Evolutionary conservation across 2,113 vertebrate genomes (phyloP).

Genomic region (Phrynocephalus versicolor): DNA sequence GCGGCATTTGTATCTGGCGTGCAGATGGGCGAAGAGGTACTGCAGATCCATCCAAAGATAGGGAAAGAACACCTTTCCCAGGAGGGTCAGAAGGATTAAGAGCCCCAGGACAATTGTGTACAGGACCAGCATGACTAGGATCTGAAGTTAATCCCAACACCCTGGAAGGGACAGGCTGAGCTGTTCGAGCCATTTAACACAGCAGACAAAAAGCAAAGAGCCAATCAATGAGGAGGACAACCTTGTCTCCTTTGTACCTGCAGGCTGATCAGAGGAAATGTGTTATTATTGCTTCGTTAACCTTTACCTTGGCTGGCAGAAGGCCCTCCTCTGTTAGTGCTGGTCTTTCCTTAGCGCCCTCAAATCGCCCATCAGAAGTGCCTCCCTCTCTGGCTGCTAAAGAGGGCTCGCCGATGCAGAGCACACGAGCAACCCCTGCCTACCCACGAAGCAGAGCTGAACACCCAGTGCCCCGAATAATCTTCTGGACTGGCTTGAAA

Average conservation of each 20-base stretch:
- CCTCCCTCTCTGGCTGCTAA: no score
- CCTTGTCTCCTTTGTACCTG: not conserved
- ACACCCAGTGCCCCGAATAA: no score
- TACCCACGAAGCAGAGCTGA: no score
- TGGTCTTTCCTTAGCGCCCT: no score
- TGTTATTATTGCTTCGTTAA: not conserved
- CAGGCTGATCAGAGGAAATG: not conserved
- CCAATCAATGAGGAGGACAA: not conserved
- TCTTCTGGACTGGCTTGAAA: no score
- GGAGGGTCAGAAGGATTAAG: constrained; percentile 30
- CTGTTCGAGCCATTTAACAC: not conserved
- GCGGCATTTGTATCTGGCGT: accelerated
- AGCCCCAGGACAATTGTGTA: constrained; percentile 51
- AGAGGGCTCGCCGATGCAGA: no score
- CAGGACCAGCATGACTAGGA: constrained; percentile 39
- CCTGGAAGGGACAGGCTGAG: not conserved
- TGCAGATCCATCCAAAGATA: constrained; percentile 66
- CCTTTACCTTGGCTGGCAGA: not conserved
- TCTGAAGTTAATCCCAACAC: not conserved
- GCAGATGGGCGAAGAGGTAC: not conserved
- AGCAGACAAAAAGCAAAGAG: not conserved
- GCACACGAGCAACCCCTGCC: no score
- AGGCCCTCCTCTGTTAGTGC: no score
- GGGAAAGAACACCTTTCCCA: constrained; percentile 62
- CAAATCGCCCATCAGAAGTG: no score